phyloP scores from a whole-genome alignment of 2,888 invertebrate genomes.

The Parnassius mnemosyne region DNA sequence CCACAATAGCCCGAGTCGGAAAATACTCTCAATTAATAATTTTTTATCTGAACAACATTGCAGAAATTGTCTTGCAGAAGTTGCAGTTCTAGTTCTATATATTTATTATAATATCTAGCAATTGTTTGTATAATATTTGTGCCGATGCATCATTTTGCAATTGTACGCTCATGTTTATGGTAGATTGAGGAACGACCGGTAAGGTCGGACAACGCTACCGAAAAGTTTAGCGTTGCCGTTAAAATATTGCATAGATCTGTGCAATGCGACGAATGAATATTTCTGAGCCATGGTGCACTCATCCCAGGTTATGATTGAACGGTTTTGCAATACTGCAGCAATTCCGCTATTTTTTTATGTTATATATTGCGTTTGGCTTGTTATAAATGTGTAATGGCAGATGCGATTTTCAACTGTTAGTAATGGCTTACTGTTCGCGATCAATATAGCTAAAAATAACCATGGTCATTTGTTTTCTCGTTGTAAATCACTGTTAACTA shows the following conservation, averaged over 20 bases:
- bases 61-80: neutral
- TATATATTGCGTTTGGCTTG: neutral
- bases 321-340: neutral
- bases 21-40: neutral
- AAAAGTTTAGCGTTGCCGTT: too few species aligned
- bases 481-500: constrained; percentile 24
- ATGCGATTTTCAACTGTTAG: too few species aligned
- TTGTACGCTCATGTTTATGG: neutral
- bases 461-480: constrained; percentile 35
- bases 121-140: neutral
- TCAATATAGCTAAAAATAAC: constrained; percentile 23
- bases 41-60: neutral
- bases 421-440: neutral
- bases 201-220: neutral
- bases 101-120: neutral
- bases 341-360: constrained; percentile 1
- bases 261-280: neutral
- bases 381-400: too few species aligned
- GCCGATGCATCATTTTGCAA: neutral
- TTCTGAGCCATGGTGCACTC: too few species aligned
- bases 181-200: neutral
- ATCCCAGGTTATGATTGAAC: neutral
- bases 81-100: neutral
- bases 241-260: neutral
- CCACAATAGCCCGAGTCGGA: neutral